A percentile compares a stretch with the other conserved stretches of the same genome.
Conservation (phyloP, 1,140 invertebrate genomes). For the Steinernema khuongi region DNA sequence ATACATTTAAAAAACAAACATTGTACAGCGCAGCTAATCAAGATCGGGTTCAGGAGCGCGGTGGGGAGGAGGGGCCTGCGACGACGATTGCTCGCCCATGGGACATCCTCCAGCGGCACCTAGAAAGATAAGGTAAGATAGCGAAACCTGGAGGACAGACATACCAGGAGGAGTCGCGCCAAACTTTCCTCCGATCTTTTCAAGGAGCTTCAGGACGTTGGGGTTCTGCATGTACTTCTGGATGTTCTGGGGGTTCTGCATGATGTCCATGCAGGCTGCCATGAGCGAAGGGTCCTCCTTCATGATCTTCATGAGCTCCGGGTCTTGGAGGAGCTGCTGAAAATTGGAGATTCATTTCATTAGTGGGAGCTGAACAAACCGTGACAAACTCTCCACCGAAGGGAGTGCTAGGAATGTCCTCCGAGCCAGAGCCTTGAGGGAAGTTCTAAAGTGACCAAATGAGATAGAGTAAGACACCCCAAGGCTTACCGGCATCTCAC, state of each 20-base stretch:
- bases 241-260: background rate
- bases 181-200: background rate
- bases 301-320: background rate
- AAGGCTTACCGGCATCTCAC: conserved; percentile 4
- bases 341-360: background rate
- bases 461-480: background rate
- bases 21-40: no score
- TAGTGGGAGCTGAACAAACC: background rate
- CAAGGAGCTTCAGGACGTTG: background rate
- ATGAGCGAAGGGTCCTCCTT: background rate
- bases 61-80: conserved; percentile 1
- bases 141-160: background rate
- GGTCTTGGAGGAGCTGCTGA: conserved; percentile 43
- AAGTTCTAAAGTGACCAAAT: background rate
- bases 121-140: background rate
- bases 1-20: background rate
- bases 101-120: conserved; percentile 45
- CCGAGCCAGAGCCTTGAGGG: conserved; percentile 21
- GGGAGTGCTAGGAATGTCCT: conserved; percentile 37
- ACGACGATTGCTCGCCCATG: conserved; percentile 14
- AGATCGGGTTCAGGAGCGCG: conserved; percentile 26
- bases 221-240: background rate
- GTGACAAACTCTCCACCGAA: conserved; percentile 20
- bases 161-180: background rate
- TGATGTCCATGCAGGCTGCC: background rate